Evolutionary conservation across 2,888 invertebrate species (phyloP).

Genomic region (Apotomis turbidana): DNA sequence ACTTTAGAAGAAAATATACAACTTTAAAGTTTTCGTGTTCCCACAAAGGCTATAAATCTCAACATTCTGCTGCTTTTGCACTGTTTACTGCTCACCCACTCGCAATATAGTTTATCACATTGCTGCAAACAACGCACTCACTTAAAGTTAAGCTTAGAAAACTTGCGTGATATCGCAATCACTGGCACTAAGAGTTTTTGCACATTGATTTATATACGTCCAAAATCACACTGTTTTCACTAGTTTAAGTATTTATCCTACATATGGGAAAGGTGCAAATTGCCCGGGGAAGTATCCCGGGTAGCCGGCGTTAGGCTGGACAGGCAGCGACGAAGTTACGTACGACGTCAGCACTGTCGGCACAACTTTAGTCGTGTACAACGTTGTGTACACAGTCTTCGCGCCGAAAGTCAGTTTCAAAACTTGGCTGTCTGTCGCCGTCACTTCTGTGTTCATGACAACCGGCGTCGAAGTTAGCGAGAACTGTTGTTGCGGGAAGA

Average conservation of each 20-base stretch:
- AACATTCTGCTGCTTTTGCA: slow-evolving; percentile 66
- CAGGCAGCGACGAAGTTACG: slow-evolving; percentile 90
- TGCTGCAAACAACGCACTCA: slow-evolving; percentile 64
- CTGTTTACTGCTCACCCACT: slow-evolving; percentile 70
- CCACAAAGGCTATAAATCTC: slow-evolving; percentile 70
- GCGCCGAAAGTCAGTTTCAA: slow-evolving; percentile 95
- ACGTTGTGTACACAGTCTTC: slow-evolving; percentile 93
- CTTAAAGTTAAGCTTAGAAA: slow-evolving; percentile 60
- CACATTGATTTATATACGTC: slow-evolving; percentile 40
- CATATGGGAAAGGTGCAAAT: slow-evolving; percentile 89
- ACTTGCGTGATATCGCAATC: slow-evolving; percentile 57
- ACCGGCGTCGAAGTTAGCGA: slow-evolving; percentile 91
- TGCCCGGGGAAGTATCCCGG: slow-evolving; percentile 91
- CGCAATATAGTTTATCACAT: slow-evolving; percentile 73
- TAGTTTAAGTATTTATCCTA: slow-evolving; percentile 81
- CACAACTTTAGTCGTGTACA: slow-evolving; percentile 92
- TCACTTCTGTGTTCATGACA: slow-evolving; percentile 90
- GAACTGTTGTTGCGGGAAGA: slow-evolving; percentile 87
- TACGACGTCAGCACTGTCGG: slow-evolving; percentile 93
- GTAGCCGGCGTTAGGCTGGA: slow-evolving; percentile 88
- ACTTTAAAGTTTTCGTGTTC: slow-evolving; percentile 72
- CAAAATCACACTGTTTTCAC: slow-evolving; percentile 40
- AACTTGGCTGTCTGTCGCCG: slow-evolving; percentile 91
- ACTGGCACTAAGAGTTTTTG: slow-evolving; percentile 56
- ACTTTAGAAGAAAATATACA: slow-evolving; percentile 65